These are phyloP conservation scores for Drosophila guanche DNA, from an alignment of 1,140 invertebrate genomes.

Conservation along the genomic window DNA sequence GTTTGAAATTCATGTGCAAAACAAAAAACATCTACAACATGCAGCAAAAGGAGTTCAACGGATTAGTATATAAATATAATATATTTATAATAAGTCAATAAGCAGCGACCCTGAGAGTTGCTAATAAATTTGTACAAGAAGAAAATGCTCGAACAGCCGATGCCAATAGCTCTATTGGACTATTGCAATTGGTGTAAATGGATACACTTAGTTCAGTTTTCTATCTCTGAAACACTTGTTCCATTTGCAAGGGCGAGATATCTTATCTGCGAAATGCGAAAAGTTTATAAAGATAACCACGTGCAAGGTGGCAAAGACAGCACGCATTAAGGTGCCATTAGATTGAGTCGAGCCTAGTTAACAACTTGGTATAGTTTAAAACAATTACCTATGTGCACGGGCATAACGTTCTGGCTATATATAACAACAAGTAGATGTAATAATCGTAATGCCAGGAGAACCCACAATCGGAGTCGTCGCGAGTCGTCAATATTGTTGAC, in stretches of 20 bases:
- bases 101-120: constrained; percentile 3
- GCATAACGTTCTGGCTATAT: constrained; percentile 32
- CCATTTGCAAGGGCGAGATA: not conserved
- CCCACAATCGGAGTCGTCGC: constrained; percentile 56
- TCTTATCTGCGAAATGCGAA: constrained; percentile 4
- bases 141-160: constrained; percentile 13
- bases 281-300: constrained; percentile 14
- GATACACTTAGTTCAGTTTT: not conserved
- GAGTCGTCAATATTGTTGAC: constrained; percentile 78
- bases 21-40: constrained; percentile 17
- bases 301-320: not conserved
- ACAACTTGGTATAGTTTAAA: constrained; percentile 15
- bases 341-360: constrained; percentile 13
- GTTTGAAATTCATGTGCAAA: constrained; percentile 28
- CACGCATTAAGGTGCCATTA: constrained; percentile 5
- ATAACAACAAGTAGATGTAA: constrained; percentile 15
- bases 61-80: constrained; percentile 24
- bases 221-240: constrained; percentile 3
- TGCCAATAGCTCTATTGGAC: not conserved
- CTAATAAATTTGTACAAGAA: constrained; percentile 3
- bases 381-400: constrained; percentile 34
- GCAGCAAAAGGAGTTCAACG: constrained; percentile 17
- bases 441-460: constrained; percentile 36
- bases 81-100: constrained; percentile 33
- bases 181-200: not conserved